Evolutionary conservation across 2,113 vertebrate species (phyloP), one percentile per base, ranked within the genome.

Genomic region (Megaceryle maxima): DNA sequence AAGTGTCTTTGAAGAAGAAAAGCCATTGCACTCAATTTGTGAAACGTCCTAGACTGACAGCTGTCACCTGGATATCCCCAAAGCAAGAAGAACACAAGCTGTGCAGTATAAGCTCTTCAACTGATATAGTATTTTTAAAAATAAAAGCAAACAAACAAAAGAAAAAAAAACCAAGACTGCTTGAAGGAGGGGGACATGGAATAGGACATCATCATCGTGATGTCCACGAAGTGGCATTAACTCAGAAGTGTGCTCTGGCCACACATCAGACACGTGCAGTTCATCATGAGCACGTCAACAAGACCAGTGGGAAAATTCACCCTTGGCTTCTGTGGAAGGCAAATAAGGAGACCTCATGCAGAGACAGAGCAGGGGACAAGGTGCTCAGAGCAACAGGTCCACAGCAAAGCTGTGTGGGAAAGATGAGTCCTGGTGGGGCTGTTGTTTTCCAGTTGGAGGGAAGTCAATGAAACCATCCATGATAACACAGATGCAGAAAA

Each of bases 181-280:
- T 2, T 1, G 39, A 51, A 13, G 48, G 31, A 41, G n/a, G 15
- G 6, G 12, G 21, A 2, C 16, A 5, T 3, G 39, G 59, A 8
- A 4, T 0, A 31, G 68, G 44, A 5, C 43, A 5, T 16, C 25
- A 2, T 4, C 31, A 2, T 2, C 20, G 2, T 0, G 5, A 2
- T 3, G 31, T 7, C 88, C 28, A 0, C 2, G 5, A 41, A 41
- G 68, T 1, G 24, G 29, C 70, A 39, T 37, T 21, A 19, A 2
- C 33, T 24, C 22, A 4, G 18, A 16, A 8, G 22, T 19, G 75
- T 22, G 2, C 31, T 35, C 48, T 64, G 67, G 37, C 66, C 5
- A 1, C 48, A 19, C 17, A 0, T 10, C 14, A 21, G 72, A 4
- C 59, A 28, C 19, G 2, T 1, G 16, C 35, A 3, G 26, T 15